Evolutionary conservation across 2,113 vertebrate genomes (phyloP), one percentile per base, ranked within the genome.

Genomic region (Boulengeromyrus knoepffleri): DNA sequence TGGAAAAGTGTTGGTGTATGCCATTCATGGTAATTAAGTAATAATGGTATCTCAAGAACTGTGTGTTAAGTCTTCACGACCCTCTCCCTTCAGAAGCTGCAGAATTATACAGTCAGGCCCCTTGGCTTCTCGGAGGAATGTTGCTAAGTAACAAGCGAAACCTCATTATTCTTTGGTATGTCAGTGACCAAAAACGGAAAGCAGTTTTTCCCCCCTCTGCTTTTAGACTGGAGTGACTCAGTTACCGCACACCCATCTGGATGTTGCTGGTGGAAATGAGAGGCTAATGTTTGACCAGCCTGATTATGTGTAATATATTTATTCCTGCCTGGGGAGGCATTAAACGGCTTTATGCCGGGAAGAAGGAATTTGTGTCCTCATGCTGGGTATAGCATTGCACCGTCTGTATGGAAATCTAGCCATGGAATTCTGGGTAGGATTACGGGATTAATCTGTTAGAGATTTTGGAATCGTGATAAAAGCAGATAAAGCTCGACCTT

Each of bases 71-170:
- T 66, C 58, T 86, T 31, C 2, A 10, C 6, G 31, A 19, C 19
- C 50, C 7, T 21, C 19, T 85, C 47, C 85, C 19, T 10, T 13
- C 45, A 47, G 9, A 45, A 87, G 85, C 31, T 36, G 49, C 1
- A 56, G 47, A 52, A 53, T 9, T 9, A 85, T 21, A 27, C 47
- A 47, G 27, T 87, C 85, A 36, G n/a, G 15, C n/a, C 31, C 17
- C 49, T 47, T 53, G 47, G n/a, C 85, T 87, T 24, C 15, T 56
- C 1, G 0, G 15, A 17, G 50, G 13, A 39, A 87, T 87, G 85
- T 87, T 87, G 85, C 85, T 87, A 39, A 27, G 85, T 49, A 87
- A 87, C 85, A 87, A 87, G 49, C 50, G 13, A 36, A 85, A n/a
- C 21, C 31, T 21, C 42, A 3, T 46, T 45, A 1, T 85, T 42